Evolutionary conservation across 2,888 invertebrate genomes (phyloP), one percentile per base, ranked within the genome.

Genomic region (Sinelater perroti): DNA sequence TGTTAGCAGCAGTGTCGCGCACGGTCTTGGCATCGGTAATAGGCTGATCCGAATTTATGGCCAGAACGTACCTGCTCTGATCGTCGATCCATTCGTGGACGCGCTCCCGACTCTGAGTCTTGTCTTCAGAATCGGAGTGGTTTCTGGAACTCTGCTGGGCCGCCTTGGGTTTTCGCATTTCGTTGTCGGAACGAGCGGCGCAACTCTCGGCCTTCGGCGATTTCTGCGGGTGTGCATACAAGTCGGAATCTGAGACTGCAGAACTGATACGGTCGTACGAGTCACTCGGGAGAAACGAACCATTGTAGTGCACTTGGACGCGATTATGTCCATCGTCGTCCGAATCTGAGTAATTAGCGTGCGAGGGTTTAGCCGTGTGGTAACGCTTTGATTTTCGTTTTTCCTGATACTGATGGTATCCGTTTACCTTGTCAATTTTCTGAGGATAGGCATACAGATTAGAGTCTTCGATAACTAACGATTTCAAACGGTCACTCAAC

Each of bases 71-170:
- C 44, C 72, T 70, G 60, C 75, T 77, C 60, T 78, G 76, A 17
- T 73, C 73, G 53, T 78, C 75, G 11, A 78, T 70, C 78, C 78
- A 78, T 45, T 74, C 69, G 64, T 70, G 74, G 8, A 77, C 67
- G 4, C 75, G 62, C 17, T 73, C 17, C 7, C 18, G 30, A 10
- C 14, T 42, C 7, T 30, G 30, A 10, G 24, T 42, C 11, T 52
- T 40, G 1, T 30, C 30, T 16, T 51, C 60, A 20, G 26, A 10
- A 13, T 46, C 35, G 3, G 35, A 36, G 4, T 18, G 2, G 16
- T 38, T 30, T 28, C 44, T 28, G n/a, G 24, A 13, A 16, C 6
- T 6, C 8, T 30, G 8, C 3, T 3, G 30, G 30, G 30, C 10
- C 16, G n/a, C 8, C 24, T 38, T 38, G 2, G 14, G 3, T 24